Evolutionary conservation across 2,888 invertebrate species (phyloP).

Genomic region (Meghimatium bilineatum): DNA sequence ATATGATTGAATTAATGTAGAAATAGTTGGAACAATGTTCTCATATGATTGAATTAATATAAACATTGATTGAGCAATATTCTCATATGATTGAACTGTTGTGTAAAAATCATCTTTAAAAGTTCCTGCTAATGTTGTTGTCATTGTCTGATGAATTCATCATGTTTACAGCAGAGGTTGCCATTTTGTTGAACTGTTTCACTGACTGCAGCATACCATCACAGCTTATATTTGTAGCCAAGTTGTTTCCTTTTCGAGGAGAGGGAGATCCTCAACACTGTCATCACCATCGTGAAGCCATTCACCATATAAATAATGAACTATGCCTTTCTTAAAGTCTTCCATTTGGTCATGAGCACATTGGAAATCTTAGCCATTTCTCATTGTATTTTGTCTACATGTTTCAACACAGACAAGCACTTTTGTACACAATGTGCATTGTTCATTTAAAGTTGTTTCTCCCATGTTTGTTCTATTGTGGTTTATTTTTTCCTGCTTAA

Average conservation of each 20-base stretch:
- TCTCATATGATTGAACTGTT: too few species aligned
- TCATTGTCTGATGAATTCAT: not conserved
- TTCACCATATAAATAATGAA: slow-evolving; percentile 14
- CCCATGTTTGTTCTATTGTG: not conserved
- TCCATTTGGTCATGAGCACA: slow-evolving; percentile 18
- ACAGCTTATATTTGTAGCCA: not conserved
- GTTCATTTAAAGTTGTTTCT: not conserved
- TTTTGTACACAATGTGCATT: not conserved
- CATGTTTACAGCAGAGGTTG: not conserved
- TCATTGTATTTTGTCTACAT: not conserved
- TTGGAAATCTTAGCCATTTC: slow-evolving; percentile 1
- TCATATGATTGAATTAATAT: too few species aligned
- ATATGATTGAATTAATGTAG: too few species aligned
- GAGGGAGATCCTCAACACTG: not conserved
- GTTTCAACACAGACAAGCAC: not conserved
- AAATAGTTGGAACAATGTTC: too few species aligned
- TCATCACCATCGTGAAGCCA: slow-evolving; percentile 1
- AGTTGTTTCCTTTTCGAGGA: not conserved
- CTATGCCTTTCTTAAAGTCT: slow-evolving; percentile 36
- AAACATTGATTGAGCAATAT: too few species aligned
- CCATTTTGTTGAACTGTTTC: slow-evolving; percentile 13
- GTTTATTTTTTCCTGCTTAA: not conserved
- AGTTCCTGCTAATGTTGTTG: not conserved
- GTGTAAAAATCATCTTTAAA: too few species aligned
- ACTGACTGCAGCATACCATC: slow-evolving; percentile 19